Evolutionary conservation across 1,140 invertebrate genomes (phyloP).

Genomic region (Mamestra configurata): DNA sequence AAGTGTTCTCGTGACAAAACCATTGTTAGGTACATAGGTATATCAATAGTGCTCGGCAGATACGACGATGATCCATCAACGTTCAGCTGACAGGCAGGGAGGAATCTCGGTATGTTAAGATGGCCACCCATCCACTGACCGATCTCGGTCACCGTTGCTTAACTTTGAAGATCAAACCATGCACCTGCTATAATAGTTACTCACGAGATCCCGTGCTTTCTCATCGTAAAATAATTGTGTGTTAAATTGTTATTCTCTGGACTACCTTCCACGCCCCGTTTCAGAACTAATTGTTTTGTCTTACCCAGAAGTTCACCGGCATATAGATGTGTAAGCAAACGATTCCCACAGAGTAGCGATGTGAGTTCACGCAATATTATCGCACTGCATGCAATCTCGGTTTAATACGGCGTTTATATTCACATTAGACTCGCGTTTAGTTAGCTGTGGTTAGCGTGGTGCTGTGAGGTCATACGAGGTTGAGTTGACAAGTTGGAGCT

Average conservation of each 20-base stretch:
- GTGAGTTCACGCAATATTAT: slow-evolving; percentile 18
- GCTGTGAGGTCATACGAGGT: not conserved
- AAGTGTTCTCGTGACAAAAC: too few relatives aligned
- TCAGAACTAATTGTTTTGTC: not conserved
- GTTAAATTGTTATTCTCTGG: too few relatives aligned
- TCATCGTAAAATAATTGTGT: not conserved
- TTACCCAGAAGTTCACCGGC: slow-evolving; percentile 1
- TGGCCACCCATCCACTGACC: too few relatives aligned
- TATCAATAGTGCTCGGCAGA: too few relatives aligned
- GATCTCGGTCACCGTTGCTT: too few relatives aligned
- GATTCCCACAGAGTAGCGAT: not conserved
- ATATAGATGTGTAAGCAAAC: not conserved
- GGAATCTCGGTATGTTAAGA: too few relatives aligned
- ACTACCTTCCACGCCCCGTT: not conserved
- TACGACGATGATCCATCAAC: too few relatives aligned
- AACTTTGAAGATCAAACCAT: too few relatives aligned
- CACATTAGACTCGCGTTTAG: slow-evolving; percentile 18
- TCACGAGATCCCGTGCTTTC: too few relatives aligned
- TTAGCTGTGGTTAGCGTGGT: not conserved
- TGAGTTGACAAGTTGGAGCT: not conserved
- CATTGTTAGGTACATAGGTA: too few relatives aligned
- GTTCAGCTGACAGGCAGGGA: too few relatives aligned
- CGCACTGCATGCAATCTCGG: slow-evolving; percentile 1
- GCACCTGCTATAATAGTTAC: too few relatives aligned
- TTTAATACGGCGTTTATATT: slow-evolving; percentile 29